Base-by-base conservation (phyloP, 2,888 invertebrate genomes). In the Polydrusus tereticollis region DNA sequence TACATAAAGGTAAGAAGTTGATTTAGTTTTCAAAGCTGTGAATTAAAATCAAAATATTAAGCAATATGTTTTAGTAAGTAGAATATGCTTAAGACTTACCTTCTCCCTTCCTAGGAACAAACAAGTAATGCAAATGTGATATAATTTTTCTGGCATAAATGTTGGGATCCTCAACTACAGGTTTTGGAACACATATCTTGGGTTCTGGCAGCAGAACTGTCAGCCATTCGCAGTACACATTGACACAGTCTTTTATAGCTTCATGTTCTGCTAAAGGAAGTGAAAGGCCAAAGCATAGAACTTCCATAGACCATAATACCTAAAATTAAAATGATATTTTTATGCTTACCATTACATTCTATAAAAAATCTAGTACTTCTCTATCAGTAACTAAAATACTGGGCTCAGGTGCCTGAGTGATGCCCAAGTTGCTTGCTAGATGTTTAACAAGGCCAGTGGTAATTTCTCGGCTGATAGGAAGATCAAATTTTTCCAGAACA, bases 181-280 rank as follows among this genome's bases (percentile, higher is more conserved):
- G 97, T 77, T 91, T 90, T 0, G 98, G 98, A 16, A 98, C 94
- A 78, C 95, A 94, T 64, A 95, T 90, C 81, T 95, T 94, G 0
- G 96, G 94, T 23, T 90, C 90, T 21, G 93, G 92, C 77, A 94
- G 90, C 75, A 98, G 87, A 1, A 97, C 94, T 0, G 95, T 93
- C 76, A 99, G 87, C 98, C 98, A 99, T 82, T 98, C 97, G 85
- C 97, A 98, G 83, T 98, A 98, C 36, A 98, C 94, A 83, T 95
- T 95, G 45, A 98, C 98, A 84, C 98, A 98, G 85, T 98, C 97
- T 76, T 97, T 93, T 62, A 98, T 93, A 0, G 97, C 95, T 80
- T 97, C 97, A 84, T 97, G 96, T 85, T 98, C 98, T 36, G 91
- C 89, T 55, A 98, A 86, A 0, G 97, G 97, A 50, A 98, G 87